Conservation (phyloP, 1,140 invertebrate species). For the Telenomus remus region DNA sequence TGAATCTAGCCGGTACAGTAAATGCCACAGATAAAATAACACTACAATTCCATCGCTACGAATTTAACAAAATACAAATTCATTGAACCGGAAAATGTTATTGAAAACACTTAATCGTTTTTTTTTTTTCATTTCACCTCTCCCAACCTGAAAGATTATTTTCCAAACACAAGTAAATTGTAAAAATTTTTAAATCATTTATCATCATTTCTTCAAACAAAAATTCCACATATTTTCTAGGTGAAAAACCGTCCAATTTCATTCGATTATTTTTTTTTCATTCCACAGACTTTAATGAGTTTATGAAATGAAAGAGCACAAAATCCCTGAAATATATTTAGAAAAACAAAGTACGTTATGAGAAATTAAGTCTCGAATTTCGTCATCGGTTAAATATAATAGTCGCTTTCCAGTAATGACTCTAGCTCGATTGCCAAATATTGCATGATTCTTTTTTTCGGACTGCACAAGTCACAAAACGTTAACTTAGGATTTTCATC, state of each 20-base stretch:
- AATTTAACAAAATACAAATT: not conserved
- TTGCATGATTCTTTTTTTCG: no score
- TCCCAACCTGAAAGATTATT: no score
- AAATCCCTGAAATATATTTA: conserved; percentile 22
- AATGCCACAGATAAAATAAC: not conserved
- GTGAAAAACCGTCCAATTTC: not conserved
- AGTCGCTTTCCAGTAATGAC: no score
- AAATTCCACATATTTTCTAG: not conserved
- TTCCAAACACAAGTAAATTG: no score
- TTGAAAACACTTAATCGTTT: no score
- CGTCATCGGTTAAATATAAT: not conserved
- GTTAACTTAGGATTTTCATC: no score
- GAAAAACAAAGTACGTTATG: conserved; percentile 12
- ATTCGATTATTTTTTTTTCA: conserved; percentile 4
- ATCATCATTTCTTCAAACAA: not conserved
- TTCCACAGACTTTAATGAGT: conserved; percentile 14
- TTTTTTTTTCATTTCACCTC: no score
- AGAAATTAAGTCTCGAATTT: conserved; percentile 17
- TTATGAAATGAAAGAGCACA: conserved; percentile 4
- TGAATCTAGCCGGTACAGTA: not conserved
- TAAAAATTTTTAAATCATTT: no score
- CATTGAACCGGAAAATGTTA: not conserved
- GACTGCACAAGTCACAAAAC: no score
- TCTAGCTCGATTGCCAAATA: no score
- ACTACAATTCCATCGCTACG: not conserved